Percentiles rank a stretch among this genome's conserved stretches.
Evolutionary conservation across 2,888 invertebrate genomes (phyloP).

Genomic region (Smittia aterrima): DNA sequence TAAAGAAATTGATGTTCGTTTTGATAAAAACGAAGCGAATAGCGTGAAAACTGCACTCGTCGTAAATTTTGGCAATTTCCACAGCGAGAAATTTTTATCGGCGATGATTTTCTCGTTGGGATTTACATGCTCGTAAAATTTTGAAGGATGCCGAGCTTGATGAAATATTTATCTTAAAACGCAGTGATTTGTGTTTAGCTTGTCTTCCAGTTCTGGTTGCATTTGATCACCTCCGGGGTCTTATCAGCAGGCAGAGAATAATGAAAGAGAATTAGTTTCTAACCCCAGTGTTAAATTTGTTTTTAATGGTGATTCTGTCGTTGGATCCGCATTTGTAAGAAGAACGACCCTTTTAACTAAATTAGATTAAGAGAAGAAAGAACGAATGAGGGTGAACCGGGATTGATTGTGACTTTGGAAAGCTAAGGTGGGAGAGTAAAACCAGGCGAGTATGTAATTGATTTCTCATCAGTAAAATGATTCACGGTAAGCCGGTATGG

Average conservation of each 20-base stretch:
- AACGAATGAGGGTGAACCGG: background rate
- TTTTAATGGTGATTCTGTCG: conserved; percentile 37
- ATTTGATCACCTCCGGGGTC: background rate
- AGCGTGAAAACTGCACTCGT: no score
- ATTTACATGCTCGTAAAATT: no score
- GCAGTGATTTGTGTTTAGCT: background rate
- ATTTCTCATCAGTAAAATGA: conserved; percentile 36
- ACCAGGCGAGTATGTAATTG: conserved; percentile 25
- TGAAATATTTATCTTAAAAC: background rate
- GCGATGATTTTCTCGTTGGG: no score
- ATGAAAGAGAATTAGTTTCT: conserved; percentile 26
- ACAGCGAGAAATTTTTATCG: no score
- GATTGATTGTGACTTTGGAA: background rate
- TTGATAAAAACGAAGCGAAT: no score
- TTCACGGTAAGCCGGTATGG: background rate
- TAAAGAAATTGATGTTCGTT: no score
- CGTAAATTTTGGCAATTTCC: no score
- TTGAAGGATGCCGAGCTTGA: no score
- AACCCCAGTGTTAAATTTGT: conserved; percentile 39
- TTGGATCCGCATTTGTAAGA: conserved; percentile 11
- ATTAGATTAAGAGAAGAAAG: conserved; percentile 37
- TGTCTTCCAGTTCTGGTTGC: background rate
- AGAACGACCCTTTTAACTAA: conserved; percentile 17
- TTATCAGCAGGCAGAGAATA: conserved; percentile 32
- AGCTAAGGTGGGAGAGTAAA: background rate